phyloP scores from a whole-genome alignment of 2,888 invertebrate genomes.

The Cryptus viduatorius region DNA sequence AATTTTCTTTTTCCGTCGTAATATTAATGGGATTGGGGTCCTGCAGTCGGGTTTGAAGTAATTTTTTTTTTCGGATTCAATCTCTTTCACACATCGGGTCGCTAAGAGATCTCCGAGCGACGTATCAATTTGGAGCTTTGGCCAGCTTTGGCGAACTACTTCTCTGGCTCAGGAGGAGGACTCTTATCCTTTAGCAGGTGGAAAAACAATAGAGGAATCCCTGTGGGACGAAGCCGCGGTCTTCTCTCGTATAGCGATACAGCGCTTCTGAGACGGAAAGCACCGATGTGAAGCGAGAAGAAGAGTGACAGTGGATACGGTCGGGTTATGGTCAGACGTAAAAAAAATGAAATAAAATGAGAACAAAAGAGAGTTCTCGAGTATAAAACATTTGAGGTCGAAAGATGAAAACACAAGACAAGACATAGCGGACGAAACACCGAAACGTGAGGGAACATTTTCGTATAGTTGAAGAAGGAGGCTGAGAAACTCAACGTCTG shows the following conservation, averaged over 20 bases:
- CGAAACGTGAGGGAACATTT: constrained; percentile 8
- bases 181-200: constrained; percentile 1
- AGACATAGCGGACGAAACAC: constrained; percentile 18
- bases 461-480: neutral
- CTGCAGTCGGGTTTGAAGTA: too few species aligned
- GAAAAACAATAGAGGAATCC: neutral
- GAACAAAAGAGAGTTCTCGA: constrained; percentile 2
- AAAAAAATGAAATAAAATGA: neutral
- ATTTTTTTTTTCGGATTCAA: neutral
- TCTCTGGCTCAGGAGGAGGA: neutral
- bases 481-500: constrained; percentile 54
- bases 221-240: constrained; percentile 25
- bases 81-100: neutral
- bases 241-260: constrained; percentile 4
- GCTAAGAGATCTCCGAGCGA: constrained; percentile 14
- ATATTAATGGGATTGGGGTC: neutral
- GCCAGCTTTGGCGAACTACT: constrained; percentile 1
- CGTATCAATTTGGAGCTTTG: constrained; percentile 30
- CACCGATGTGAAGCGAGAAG: neutral
- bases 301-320: constrained; percentile 33
- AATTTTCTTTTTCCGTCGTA: neutral
- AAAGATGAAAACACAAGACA: constrained; percentile 9
- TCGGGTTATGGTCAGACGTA: constrained; percentile 43
- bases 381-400: constrained; percentile 21
- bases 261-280: neutral